Evolutionary conservation across 2,113 vertebrate genomes (phyloP), one percentile per base, ranked within the genome.

Genomic region (Phalacrocorax aristotelis): DNA sequence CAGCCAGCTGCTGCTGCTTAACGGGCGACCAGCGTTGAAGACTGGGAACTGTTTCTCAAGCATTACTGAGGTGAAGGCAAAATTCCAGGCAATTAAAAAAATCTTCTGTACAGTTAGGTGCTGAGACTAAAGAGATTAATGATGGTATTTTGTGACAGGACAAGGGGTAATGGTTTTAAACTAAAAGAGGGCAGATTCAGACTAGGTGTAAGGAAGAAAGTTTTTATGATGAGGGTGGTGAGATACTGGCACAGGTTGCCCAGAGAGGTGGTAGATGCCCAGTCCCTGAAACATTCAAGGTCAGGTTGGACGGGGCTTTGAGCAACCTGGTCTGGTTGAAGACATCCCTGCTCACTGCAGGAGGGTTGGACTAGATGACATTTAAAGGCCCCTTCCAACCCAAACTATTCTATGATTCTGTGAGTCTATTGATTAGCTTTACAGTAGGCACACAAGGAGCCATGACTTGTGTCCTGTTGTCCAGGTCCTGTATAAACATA

Each of bases 21-120:
- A 34, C 0, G 6, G 55, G 20, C 1, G 3, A 32, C 12, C 7
- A 2, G 36, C 17, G 11, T 25, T 85, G 60, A 46, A 36, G 55
- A 14, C 12, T 38, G 29, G n/a, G 13, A 62, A 40, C 26, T 19
- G n/a, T 30, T 80, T 65, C 38, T 64, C 10, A 49, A 23, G 19
- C n/a, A 11, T 48, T 38, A 4, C 9, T 36, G 51, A 65, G 15
- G 34, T 30, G 44, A 89, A 92, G 52, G n/a, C 0, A 2, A 58
- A 55, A 44, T 54, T 81, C 17, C 58, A 81, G 26, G 25, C 29
- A 87, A 48, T 49, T 48, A 42, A 75, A 76, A 66, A 68, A n/a
- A 10, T 36, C n/a, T 64, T 80, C 44, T 42, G 22, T 54, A 13
- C 13, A 40, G 29, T 55, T 83, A 55, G 20, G 26, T 68, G 19